These are phyloP conservation scores for Euwallacea fornicatus DNA, from an alignment of 1,140 invertebrate genomes.

Conservation along the genomic window DNA sequence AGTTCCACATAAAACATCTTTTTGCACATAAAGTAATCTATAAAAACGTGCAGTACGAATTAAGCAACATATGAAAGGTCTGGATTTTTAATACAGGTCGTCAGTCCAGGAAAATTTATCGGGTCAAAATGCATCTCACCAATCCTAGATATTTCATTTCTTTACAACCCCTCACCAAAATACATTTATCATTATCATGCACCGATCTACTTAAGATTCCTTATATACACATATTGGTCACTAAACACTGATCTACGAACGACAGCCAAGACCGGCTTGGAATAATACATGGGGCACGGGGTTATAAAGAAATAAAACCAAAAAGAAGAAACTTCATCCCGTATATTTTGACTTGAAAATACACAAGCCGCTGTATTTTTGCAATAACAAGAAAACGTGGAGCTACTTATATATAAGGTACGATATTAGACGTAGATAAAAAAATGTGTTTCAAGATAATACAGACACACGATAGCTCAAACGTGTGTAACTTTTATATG, in stretches of 20 bases:
- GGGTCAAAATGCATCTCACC: conserved; percentile 37
- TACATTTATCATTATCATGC: conserved; percentile 11
- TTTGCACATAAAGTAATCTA: too few species aligned
- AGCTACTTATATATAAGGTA: conserved; percentile 27
- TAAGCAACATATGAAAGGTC: conserved; percentile 30
- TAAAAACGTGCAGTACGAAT: neutral
- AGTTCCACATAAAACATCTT: too few species aligned
- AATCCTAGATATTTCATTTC: conserved; percentile 27
- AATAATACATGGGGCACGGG: neutral
- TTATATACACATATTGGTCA: neutral
- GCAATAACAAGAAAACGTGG: conserved; percentile 36
- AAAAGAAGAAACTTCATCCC: conserved; percentile 22
- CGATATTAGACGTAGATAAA: neutral
- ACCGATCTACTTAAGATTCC: neutral
- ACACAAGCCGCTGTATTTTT: conserved; percentile 31
- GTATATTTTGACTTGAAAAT: conserved; percentile 32
- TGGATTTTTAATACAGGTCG: conserved; percentile 25
- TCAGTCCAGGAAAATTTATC: conserved; percentile 14
- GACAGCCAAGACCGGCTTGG: too few species aligned
- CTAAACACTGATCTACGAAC: too few species aligned
- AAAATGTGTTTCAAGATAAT: conserved; percentile 42
- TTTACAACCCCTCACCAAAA: conserved; percentile 29
- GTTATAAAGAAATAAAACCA: conserved; percentile 37
- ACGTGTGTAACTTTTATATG: conserved; percentile 50
- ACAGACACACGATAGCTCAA: conserved; percentile 55